Percentiles rank a stretch among this genome's conserved stretches.
phyloP scores from a whole-genome alignment of 2,113 vertebrate species.

The Laterallus jamaicensis region DNA sequence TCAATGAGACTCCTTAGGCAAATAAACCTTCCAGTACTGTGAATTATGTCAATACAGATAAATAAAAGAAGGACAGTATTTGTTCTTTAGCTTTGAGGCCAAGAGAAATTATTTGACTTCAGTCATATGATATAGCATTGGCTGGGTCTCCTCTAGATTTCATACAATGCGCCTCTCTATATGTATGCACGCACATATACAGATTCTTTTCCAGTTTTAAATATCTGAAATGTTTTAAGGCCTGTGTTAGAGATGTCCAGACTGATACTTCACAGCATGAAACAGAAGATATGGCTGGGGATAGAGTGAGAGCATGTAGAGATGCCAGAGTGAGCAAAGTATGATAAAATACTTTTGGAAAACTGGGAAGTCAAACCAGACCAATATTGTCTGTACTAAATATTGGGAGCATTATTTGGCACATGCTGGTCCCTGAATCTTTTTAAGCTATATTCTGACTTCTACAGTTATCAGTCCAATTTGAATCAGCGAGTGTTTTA shows the following conservation, averaged over 20 bases:
- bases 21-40: not conserved
- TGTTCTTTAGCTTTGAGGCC: not conserved
- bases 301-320: not conserved
- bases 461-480: not conserved
- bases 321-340: not conserved
- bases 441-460: not conserved
- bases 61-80: not conserved
- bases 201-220: not conserved
- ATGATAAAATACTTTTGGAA: not conserved
- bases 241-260: not conserved
- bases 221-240: not conserved
- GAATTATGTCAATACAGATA: not conserved
- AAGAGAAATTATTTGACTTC: not conserved
- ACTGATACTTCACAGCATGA: not conserved
- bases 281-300: not conserved
- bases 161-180: not conserved
- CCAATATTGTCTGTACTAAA: not conserved
- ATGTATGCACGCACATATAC: fast-evolving
- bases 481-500: not conserved
- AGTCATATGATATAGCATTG: not conserved
- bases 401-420: not conserved
- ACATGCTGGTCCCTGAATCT: not conserved
- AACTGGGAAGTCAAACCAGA: not conserved
- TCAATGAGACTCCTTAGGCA: not conserved
- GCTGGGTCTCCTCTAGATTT: not conserved